Evolutionary conservation across 2,888 invertebrate species (phyloP), one percentile per base, ranked within the genome.

Genomic region (Eupeodes luniger): DNA sequence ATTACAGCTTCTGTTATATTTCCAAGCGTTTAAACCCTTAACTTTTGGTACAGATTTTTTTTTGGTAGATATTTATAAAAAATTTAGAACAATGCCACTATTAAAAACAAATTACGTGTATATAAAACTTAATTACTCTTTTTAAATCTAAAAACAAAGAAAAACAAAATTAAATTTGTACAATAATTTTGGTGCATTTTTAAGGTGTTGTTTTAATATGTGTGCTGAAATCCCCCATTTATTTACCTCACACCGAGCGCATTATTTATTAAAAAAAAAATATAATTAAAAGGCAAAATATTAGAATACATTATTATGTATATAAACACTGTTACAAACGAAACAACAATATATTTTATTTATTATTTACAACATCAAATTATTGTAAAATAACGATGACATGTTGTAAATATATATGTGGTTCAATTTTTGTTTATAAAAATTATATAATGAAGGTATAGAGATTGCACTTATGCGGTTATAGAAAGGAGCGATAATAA

Each of bases 141-240:
- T 67, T 7, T 9, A 14, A 74, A 78, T 12, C 51, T 10, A 51
- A 75, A 84, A 53, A 44, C 51, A 57, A 53, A 66, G 4, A 47
- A 75, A 69, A 61, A 47, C 64, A 49, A 77, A 62, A 69, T 61
- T 27, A 72, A 51, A 61, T 75, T 40, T 88, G 84, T 85, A 75
- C 80, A 80, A 70, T 47, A 59, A 72, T 72, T 72, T 72, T 70
- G 70, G 70, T 70, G 70, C 70, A 70, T 72, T 72, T 69, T n/a
- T 77, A 61, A 51, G 51, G 84, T 87, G 87, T 87, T 69, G 80
- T 67, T 16, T 70, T 77, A 36, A 81, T 7, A 40, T 84, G 84
- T 87, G 84, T 84, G 87, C 87, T 87, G 87, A 87, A 84, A 87
- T 87, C 87, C 87, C 87, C 87, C 87, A 77, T 80, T 86, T 61